These are phyloP conservation scores for Neolamprologus hecqui DNA, from an alignment of 2,113 vertebrate genomes.

Conservation along the genomic window DNA sequence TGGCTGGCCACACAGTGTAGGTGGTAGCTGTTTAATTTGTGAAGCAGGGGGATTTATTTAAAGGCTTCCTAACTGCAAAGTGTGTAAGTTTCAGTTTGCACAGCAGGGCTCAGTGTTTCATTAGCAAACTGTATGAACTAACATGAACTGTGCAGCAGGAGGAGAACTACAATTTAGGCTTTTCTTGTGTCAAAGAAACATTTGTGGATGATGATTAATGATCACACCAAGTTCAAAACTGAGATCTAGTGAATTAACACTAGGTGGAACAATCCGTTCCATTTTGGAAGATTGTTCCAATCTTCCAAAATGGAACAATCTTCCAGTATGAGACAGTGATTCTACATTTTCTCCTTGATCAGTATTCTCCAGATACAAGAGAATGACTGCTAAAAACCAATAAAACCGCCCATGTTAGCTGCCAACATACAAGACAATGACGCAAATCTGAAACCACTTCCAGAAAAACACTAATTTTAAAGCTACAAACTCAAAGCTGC, in stretches of 20 bases:
- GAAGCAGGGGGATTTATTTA: background rate
- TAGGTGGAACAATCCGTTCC: too few species aligned
- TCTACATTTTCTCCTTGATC: background rate
- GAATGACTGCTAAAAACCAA: background rate
- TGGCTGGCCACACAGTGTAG: too few species aligned
- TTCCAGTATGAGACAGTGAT: background rate
- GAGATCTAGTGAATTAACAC: fast-evolving
- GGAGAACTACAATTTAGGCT: background rate
- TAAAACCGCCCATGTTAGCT: background rate
- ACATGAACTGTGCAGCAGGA: background rate
- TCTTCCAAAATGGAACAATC: background rate
- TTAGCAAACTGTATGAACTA: background rate
- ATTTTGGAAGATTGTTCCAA: too few species aligned
- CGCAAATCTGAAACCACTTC: background rate
- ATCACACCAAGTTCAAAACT: too few species aligned
- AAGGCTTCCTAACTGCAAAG: background rate
- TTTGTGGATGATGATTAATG: background rate
- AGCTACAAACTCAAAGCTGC: background rate
- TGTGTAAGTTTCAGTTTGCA: background rate
- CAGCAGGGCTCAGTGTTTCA: background rate
- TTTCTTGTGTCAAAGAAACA: background rate
- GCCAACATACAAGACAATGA: background rate
- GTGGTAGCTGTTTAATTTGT: too few species aligned
- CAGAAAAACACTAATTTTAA: background rate
- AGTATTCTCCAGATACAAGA: background rate